These are phyloP conservation scores for Tachina lurida DNA, from an alignment of 2,888 invertebrate genomes.

Conservation along the genomic window DNA sequence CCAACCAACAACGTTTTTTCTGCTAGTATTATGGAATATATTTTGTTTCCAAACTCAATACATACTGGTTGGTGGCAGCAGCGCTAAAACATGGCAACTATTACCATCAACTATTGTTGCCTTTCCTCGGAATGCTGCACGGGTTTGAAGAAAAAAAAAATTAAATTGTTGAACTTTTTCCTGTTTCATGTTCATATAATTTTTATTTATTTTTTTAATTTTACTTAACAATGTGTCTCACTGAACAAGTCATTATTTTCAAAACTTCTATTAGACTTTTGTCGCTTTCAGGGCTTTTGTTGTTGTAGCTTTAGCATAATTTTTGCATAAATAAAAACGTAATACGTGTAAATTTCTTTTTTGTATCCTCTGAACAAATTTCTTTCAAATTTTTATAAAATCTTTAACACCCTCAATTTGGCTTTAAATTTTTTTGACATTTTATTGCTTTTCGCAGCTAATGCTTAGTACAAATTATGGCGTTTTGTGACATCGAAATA, in stretches of 20 bases:
- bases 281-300: slow-evolving; percentile 30
- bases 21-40: slow-evolving; percentile 42
- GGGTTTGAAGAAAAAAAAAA: slow-evolving; percentile 3
- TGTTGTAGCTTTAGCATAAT: slow-evolving; percentile 45
- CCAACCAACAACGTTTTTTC: slow-evolving; percentile 12
- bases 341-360: slow-evolving; percentile 7
- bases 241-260: slow-evolving; percentile 54
- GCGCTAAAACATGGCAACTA: slow-evolving; percentile 36
- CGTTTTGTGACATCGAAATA: too few relatives aligned
- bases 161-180: slow-evolving; percentile 59
- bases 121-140: slow-evolving; percentile 14
- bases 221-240: slow-evolving; percentile 55
- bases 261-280: slow-evolving; percentile 57
- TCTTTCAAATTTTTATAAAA: slow-evolving; percentile 43
- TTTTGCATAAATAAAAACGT: slow-evolving; percentile 51
- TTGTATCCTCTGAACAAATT: slow-evolving; percentile 46
- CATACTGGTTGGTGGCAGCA: neutral
- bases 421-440: slow-evolving; percentile 1
- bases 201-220: neutral
- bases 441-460: neutral
- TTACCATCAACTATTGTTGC: slow-evolving; percentile 39
- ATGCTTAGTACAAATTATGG: too few relatives aligned
- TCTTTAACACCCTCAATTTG: slow-evolving; percentile 61
- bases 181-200: slow-evolving; percentile 9
- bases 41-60: slow-evolving; percentile 6